phyloP scores from a whole-genome alignment of 2,113 vertebrate species.

The Mesocricetus auratus region DNA sequence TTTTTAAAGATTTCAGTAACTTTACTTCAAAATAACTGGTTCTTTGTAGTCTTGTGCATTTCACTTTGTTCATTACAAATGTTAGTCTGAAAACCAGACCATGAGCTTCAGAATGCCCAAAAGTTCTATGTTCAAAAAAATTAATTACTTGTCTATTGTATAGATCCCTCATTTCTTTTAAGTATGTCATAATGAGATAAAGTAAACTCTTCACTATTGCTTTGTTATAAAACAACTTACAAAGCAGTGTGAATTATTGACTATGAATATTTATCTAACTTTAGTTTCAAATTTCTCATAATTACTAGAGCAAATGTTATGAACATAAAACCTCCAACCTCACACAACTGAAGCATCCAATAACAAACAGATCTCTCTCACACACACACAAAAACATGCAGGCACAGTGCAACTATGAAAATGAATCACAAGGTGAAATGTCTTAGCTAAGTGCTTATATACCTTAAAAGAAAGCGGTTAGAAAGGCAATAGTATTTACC shows the following conservation, averaged over 20 bases:
- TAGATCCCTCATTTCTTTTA: neutral
- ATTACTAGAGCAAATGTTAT: slow-evolving; percentile 34
- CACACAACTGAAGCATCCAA: neutral
- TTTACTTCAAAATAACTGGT: slow-evolving; percentile 40
- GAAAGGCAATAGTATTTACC: slow-evolving; percentile 88
- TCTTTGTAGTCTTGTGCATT: slow-evolving; percentile 19
- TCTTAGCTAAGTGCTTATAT: neutral
- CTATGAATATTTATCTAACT: neutral
- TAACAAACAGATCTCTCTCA: neutral
- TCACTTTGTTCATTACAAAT: slow-evolving; percentile 16
- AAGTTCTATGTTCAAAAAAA: neutral
- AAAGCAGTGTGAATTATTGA: neutral
- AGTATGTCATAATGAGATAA: slow-evolving; percentile 6
- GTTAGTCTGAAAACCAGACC: slow-evolving; percentile 9
- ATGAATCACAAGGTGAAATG: slow-evolving; percentile 45
- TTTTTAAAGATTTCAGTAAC: slow-evolving; percentile 43
- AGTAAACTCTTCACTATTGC: slow-evolving; percentile 19
- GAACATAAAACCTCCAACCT: slow-evolving; percentile 34
- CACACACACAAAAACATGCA: slow-evolving; percentile 36
- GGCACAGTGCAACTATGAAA: slow-evolving; percentile 24
- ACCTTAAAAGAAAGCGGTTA: slow-evolving; percentile 65
- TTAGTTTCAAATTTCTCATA: slow-evolving; percentile 51
- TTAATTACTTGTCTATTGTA: neutral
- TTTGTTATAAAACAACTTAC: slow-evolving; percentile 23
- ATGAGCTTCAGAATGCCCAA: neutral